A percentile compares a stretch with the other conserved stretches of the same genome.
These are phyloP conservation scores for Hoplodrina ambigua DNA, from an alignment of 2,888 invertebrate species.

Conservation along the genomic window DNA sequence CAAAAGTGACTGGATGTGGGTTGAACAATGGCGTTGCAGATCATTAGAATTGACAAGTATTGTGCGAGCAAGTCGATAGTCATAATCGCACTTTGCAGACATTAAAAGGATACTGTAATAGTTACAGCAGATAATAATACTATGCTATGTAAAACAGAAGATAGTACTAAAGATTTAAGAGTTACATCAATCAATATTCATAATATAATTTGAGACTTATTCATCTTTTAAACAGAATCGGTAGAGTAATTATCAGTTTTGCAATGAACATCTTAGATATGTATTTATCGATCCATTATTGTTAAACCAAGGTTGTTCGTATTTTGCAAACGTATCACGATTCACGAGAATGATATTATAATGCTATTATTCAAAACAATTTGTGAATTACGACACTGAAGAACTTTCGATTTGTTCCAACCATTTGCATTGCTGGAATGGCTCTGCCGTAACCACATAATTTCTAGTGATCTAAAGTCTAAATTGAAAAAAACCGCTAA, in stretches of 20 bases:
- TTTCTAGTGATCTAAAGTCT: slow-evolving; percentile 6
- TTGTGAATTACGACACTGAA: slow-evolving; percentile 37
- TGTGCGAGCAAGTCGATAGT: slow-evolving; percentile 60
- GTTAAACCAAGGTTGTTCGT: slow-evolving; percentile 42
- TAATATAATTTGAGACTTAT: neutral
- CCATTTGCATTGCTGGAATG: slow-evolving; percentile 25
- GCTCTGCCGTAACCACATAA: slow-evolving; percentile 32
- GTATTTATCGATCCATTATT: slow-evolving; percentile 27
- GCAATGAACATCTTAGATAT: slow-evolving; percentile 19
- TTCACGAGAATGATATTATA: slow-evolving; percentile 33
- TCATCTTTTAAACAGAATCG: slow-evolving; percentile 1
- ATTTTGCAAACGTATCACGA: slow-evolving; percentile 54
- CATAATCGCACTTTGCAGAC: slow-evolving; percentile 42
- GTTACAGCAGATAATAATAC: slow-evolving; percentile 15
- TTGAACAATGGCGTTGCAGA: slow-evolving; percentile 71
- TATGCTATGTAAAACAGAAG: slow-evolving; percentile 1
- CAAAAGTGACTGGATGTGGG: slow-evolving; percentile 68
- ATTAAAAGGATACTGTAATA: slow-evolving; percentile 54
- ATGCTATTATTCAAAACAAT: slow-evolving; percentile 38
- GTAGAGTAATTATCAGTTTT: slow-evolving; percentile 38
- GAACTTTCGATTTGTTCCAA: slow-evolving; percentile 51
- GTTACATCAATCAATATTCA: neutral
- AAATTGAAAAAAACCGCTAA: slow-evolving; percentile 38
- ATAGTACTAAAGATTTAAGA: neutral
- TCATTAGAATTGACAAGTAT: slow-evolving; percentile 72